Evolutionary conservation across 2,797 vertebrate species (phyloP).

Genomic region (Epinephelus awoara): DNA sequence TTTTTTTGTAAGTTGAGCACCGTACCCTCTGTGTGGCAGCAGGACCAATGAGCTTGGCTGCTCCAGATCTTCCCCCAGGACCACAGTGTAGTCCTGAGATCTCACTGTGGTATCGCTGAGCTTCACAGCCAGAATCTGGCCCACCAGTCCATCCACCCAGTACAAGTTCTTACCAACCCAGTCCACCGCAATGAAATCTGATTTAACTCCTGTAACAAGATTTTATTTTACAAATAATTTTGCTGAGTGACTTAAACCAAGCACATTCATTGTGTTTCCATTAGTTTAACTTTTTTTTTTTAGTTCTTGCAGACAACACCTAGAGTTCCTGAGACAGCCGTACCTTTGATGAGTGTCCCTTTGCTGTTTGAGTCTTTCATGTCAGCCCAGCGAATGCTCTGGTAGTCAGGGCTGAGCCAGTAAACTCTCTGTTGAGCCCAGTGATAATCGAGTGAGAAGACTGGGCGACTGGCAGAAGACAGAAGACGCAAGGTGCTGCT

Average conservation of each 20-base stretch:
- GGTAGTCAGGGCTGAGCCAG: constrained; percentile 91
- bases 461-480: constrained; percentile 78
- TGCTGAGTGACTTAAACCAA: neutral
- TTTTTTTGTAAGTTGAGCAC: neutral
- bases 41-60: constrained; percentile 90
- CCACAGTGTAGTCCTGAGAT: constrained; percentile 85
- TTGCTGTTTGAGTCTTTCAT: constrained; percentile 75
- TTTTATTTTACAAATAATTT: neutral
- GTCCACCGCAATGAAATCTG: constrained; percentile 91
- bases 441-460: constrained; percentile 93
- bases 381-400: constrained; percentile 92
- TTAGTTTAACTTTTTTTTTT: too few relatives aligned
- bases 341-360: constrained; percentile 92
- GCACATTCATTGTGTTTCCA: too few relatives aligned
- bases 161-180: constrained; percentile 95
- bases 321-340: neutral
- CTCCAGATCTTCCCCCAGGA: constrained; percentile 89
- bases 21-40: constrained; percentile 90
- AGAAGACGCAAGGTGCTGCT: constrained; percentile 84
- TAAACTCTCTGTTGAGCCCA: constrained; percentile 87
- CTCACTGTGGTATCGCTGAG: constrained; percentile 79
- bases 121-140: constrained; percentile 89
- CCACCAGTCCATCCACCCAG: constrained; percentile 91
- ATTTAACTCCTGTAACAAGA: constrained; percentile 87
- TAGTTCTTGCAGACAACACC: too few relatives aligned